Conservation (phyloP, 2,888 invertebrate species). For the Cryptosula pallasiana region DNA sequence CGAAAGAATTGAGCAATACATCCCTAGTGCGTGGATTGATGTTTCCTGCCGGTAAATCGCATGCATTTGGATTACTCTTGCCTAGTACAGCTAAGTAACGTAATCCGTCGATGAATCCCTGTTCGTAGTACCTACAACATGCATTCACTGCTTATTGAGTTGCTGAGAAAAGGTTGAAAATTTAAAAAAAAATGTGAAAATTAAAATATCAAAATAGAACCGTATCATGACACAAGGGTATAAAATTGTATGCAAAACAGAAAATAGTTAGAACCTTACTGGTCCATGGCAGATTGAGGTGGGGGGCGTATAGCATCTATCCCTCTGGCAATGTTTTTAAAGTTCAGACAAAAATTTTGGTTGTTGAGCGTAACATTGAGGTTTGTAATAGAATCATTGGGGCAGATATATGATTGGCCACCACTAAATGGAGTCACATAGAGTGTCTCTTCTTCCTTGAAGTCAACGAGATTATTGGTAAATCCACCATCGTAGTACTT, state of each 20-base stretch:
- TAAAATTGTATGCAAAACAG: no score
- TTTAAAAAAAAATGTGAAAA: no score
- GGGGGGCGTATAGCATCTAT: slow-evolving; percentile 52
- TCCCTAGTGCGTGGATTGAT: not conserved
- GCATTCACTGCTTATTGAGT: no score
- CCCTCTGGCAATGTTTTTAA: slow-evolving; percentile 43
- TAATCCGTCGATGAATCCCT: slow-evolving; percentile 4
- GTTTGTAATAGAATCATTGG: slow-evolving; percentile 47
- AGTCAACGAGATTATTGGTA: slow-evolving; percentile 83
- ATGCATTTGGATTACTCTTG: not conserved
- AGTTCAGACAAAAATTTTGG: slow-evolving; percentile 45
- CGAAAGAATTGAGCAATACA: not conserved
- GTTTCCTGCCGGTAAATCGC: not conserved
- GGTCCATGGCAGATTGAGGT: no score
- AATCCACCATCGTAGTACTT: slow-evolving; percentile 90
- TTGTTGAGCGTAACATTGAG: slow-evolving; percentile 33
- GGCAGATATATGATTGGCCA: slow-evolving; percentile 86
- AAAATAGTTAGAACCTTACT: no score
- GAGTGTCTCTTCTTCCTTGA: slow-evolving; percentile 81
- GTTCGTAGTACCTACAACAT: slow-evolving; percentile 22
- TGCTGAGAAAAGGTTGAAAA: no score
- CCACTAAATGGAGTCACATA: slow-evolving; percentile 94
- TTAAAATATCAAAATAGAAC: no score
- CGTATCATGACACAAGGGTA: no score
- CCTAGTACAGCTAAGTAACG: not conserved